Evolutionary conservation across 35 echinoderm and acorn worm genomes (phyloP).

Genomic region (Holothuria glaberrima): DNA sequence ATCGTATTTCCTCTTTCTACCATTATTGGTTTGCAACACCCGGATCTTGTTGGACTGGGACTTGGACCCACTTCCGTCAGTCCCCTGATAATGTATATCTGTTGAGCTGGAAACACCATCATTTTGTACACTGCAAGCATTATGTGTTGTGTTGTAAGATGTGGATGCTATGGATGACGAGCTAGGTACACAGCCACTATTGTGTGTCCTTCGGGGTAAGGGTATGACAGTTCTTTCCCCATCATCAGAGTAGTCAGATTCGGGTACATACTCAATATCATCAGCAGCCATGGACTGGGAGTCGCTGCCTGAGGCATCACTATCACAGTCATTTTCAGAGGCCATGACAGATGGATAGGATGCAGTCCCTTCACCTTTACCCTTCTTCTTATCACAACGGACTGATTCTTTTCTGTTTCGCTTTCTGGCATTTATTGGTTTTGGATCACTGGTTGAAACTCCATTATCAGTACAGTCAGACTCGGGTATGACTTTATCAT

Average conservation of each 20-base stretch:
- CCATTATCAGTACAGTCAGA: too few species aligned
- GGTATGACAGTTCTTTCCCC: conserved; percentile 17
- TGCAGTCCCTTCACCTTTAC: too few species aligned
- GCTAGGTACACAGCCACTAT: background rate
- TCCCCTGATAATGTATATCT: background rate
- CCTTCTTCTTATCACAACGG: too few species aligned
- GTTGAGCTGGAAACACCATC: conserved; percentile 33
- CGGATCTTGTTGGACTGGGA: background rate
- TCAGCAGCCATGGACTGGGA: background rate
- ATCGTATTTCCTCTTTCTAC: conserved; percentile 59
- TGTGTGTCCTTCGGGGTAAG: background rate
- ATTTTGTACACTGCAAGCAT: background rate
- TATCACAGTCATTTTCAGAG: too few species aligned
- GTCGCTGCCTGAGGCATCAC: too few species aligned
- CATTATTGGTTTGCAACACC: conserved; percentile 58
- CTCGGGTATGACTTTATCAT: too few species aligned
- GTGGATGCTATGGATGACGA: background rate
- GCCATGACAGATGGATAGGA: too few species aligned
- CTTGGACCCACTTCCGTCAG: background rate
- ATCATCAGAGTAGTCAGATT: conserved; percentile 41
- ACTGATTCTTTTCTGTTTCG: too few species aligned
- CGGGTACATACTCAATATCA: conserved; percentile 11
- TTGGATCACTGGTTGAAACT: too few species aligned
- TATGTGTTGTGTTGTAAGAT: background rate
- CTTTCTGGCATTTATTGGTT: too few species aligned